Conservation (phyloP, 2,113 vertebrate genomes). For the Micronycteris hirsuta region DNA sequence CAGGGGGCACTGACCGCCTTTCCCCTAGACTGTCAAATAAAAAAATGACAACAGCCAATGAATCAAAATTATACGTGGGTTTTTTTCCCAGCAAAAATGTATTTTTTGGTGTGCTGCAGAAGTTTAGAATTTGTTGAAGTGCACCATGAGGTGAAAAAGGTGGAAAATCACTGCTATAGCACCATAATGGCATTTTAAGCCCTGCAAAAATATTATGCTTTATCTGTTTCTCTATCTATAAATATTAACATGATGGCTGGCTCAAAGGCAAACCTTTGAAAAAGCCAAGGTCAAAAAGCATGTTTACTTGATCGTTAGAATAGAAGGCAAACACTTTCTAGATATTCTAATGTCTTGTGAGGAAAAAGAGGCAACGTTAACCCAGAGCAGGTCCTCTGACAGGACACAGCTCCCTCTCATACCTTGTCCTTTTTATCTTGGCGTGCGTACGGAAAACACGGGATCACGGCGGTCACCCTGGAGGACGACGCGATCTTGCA, state of each 20-base stretch:
- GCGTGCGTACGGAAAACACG: constrained; percentile 86
- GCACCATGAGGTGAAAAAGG: background rate
- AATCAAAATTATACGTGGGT: background rate
- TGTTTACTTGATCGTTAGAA: background rate
- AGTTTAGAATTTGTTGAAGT: background rate
- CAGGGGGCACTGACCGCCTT: too few species aligned
- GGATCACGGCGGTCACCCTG: constrained; percentile 87
- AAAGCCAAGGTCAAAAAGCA: background rate
- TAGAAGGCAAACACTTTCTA: background rate
- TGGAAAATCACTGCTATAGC: background rate
- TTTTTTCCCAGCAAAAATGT: background rate
- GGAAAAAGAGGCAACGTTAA: background rate
- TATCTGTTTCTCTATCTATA: background rate
- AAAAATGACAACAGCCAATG: background rate
- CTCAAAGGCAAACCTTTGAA: constrained; percentile 1
- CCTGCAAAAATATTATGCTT: background rate
- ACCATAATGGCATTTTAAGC: background rate
- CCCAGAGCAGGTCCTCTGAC: background rate
- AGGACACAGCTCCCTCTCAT: constrained; percentile 53
- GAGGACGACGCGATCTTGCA: constrained; percentile 88
- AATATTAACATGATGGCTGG: background rate
- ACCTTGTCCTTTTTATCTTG: constrained; percentile 91
- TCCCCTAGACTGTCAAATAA: too few species aligned
- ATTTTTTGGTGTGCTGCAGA: background rate
- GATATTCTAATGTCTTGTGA: background rate